Conservation (phyloP, 92 coral and sea anemone genomes). For the Heliopora coerulea region DNA sequence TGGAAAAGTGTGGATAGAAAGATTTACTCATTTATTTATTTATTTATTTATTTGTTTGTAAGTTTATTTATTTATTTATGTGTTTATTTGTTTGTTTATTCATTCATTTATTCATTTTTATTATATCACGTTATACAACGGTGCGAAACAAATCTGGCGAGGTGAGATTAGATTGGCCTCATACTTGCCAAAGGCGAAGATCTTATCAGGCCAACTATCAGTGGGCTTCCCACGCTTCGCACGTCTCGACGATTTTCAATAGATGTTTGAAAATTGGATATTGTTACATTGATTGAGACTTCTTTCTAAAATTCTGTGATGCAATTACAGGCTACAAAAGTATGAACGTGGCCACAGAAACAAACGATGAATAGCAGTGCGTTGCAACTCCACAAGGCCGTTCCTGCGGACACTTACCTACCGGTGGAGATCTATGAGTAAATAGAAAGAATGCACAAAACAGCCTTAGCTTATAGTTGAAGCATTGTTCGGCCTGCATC, state of each 20-base stretch:
- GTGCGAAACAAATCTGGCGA: no score
- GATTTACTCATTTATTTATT: no score
- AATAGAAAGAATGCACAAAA: background rate
- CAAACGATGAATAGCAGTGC: background rate
- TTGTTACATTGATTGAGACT: conserved; percentile 34
- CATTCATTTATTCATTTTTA: no score
- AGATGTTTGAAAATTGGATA: conserved; percentile 33
- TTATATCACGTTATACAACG: no score
- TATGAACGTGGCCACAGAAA: conserved; percentile 19
- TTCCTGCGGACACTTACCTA: background rate
- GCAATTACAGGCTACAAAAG: conserved; percentile 44
- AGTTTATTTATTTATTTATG: no score
- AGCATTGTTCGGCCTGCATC: conserved; percentile 6
- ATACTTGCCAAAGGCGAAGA: conserved; percentile 1
- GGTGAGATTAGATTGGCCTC: no score
- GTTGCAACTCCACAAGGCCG: conserved; percentile 12
- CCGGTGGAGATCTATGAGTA: background rate
- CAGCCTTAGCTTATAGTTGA: background rate
- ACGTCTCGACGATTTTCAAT: conserved; percentile 7
- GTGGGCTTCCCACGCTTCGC: conserved; percentile 8
- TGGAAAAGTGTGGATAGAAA: no score
- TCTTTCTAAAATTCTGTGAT: conserved; percentile 6
- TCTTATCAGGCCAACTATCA: conserved; percentile 26
- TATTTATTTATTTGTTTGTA: no score
- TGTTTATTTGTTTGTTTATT: no score